Evolutionary conservation across 1,140 invertebrate species (phyloP).

Genomic region (Drosophila murphyi): DNA sequence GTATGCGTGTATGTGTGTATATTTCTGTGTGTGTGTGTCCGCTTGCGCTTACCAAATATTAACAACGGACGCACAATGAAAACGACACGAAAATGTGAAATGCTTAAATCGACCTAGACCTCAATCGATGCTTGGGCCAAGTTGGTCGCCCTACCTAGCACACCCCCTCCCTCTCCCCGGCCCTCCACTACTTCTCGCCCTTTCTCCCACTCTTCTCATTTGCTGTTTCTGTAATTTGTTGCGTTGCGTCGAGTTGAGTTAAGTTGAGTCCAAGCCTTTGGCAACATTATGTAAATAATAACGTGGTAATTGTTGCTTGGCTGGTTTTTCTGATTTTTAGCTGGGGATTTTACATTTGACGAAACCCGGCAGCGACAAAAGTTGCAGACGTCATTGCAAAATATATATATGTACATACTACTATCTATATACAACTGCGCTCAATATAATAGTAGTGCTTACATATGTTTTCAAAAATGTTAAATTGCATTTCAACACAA

Average conservation of each 20-base stretch:
- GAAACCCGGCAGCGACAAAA: conserved; percentile 26
- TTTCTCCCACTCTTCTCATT: neutral
- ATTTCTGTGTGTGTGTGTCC: conserved; percentile 8
- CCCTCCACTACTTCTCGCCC: neutral
- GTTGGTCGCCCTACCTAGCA: conserved; percentile 27
- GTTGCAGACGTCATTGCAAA: conserved; percentile 43
- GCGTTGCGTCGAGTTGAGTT: conserved; percentile 10
- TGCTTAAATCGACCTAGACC: conserved; percentile 80
- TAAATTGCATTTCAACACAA: no score
- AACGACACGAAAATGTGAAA: conserved; percentile 82
- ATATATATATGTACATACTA: no score
- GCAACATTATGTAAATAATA: conserved; percentile 77
- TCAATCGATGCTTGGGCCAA: conserved; percentile 70
- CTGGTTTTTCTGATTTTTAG: conserved; percentile 21
- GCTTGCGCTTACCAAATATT: conserved; percentile 70
- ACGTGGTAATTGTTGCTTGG: conserved; percentile 30
- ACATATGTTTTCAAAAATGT: no score
- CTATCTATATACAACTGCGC: neutral
- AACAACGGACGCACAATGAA: conserved; percentile 72
- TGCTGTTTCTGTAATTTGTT: conserved; percentile 24
- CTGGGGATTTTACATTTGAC: conserved; percentile 39
- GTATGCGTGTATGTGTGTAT: neutral
- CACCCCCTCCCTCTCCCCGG: neutral
- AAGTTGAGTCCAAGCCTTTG: conserved; percentile 48
- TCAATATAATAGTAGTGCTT: no score